phyloP scores from a whole-genome alignment of 2,797 vertebrate species.

The Chelon labrosus region DNA sequence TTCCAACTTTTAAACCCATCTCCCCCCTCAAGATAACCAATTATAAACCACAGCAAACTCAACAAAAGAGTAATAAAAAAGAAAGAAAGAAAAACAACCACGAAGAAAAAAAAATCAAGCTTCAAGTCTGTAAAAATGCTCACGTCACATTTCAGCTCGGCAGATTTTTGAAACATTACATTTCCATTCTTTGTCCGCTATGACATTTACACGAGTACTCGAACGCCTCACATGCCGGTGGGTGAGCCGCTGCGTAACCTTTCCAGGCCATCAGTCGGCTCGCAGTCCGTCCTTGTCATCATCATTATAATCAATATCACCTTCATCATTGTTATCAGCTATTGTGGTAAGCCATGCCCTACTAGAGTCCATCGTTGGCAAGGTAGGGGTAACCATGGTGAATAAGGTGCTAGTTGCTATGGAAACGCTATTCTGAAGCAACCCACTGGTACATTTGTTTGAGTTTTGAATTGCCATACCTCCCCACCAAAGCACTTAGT shows the following conservation, averaged over 20 bases:
- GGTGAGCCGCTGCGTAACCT: conserved; percentile 37
- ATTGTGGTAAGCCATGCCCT: conserved; percentile 70
- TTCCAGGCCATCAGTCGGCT: conserved; percentile 18
- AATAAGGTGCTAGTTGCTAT: conserved; percentile 84
- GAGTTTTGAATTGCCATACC: conserved; percentile 55
- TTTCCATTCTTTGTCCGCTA: conserved; percentile 66
- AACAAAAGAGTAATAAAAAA: conserved; percentile 45
- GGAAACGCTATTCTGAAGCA: conserved; percentile 76
- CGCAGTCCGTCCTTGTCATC: conserved; percentile 45
- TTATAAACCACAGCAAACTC: conserved; percentile 71
- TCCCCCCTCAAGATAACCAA: conserved; percentile 49
- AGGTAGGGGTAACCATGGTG: conserved; percentile 74
- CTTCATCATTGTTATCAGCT: conserved; percentile 65
- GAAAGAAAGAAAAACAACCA: conserved; percentile 44
- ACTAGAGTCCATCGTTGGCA: conserved; percentile 65
- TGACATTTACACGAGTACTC: conserved; percentile 68
- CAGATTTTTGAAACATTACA: conserved; percentile 65
- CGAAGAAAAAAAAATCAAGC: conserved; percentile 51
- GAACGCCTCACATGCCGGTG: conserved; percentile 57
- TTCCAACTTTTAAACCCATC: conserved; percentile 28
- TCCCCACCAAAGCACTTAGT: conserved; percentile 77
- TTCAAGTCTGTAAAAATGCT: conserved; percentile 82
- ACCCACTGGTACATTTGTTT: conserved; percentile 61
- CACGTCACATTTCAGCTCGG: conserved; percentile 70
- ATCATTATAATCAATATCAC: conserved; percentile 38